Conservation (phyloP, 2,797 vertebrate genomes). For the Merluccius polli region DNA sequence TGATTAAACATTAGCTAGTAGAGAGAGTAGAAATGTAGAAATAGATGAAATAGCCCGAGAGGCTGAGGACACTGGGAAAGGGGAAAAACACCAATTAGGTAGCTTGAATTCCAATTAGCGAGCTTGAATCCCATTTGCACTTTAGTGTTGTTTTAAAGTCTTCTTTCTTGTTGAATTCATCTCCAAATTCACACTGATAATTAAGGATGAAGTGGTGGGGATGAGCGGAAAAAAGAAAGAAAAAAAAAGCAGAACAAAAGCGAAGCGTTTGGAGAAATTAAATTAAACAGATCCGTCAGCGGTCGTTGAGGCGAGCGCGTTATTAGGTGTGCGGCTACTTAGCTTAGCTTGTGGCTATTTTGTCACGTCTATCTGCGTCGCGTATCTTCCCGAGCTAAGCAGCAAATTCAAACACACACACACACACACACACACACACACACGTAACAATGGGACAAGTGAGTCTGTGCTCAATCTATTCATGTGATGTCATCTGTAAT, state of each 20-base stretch:
- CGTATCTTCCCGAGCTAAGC: not conserved
- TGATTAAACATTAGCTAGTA: conserved; percentile 41
- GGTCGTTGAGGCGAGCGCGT: not conserved
- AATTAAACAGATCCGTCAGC: not conserved
- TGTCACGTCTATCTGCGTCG: not conserved
- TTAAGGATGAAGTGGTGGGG: not conserved
- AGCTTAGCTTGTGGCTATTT: not conserved
- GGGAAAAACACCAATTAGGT: not conserved
- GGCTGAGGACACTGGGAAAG: not conserved
- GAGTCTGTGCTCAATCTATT: conserved; percentile 16
- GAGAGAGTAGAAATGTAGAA: not conserved
- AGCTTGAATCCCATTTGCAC: not conserved
- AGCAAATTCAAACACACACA: not conserved
- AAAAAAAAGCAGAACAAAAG: not conserved
- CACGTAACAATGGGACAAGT: not conserved
- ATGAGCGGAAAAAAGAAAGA: too few species aligned
- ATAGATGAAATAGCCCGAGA: not conserved
- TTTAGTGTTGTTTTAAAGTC: not conserved
- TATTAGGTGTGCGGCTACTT: not conserved
- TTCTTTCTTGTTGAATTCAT: not conserved
- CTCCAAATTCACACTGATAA: not conserved
- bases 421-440: conserved; percentile 7
- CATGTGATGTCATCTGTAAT: conserved; percentile 16
- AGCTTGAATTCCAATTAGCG: not conserved
- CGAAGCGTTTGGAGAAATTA: not conserved